These are phyloP conservation scores for Orientallactaga bullata DNA, from an alignment of 2,113 vertebrate species.

Conservation along the genomic window DNA sequence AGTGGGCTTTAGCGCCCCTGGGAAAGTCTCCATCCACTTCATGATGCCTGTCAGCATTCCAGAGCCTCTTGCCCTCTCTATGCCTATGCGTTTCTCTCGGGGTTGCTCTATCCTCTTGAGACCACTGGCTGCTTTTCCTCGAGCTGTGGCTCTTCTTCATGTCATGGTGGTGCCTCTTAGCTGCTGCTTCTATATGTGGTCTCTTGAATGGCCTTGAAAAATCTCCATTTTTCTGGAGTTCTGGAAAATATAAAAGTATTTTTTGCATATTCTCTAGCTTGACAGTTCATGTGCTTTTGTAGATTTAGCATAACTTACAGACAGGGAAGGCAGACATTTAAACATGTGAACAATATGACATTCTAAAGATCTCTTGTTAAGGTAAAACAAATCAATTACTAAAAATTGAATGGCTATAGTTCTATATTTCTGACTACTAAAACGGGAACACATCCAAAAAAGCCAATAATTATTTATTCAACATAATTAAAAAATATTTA, in stretches of 20 bases:
- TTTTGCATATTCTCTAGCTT: constrained; percentile 31
- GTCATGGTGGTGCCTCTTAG: neutral
- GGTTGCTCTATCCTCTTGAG: constrained; percentile 18
- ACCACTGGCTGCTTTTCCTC: constrained; percentile 61
- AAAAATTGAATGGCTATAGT: neutral
- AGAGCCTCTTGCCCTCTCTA: constrained; percentile 21
- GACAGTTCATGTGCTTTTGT: neutral
- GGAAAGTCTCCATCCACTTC: constrained; percentile 81
- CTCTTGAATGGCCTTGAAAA: constrained; percentile 75
- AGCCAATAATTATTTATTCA: neutral
- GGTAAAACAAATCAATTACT: constrained; percentile 49
- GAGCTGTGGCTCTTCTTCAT: constrained; percentile 68
- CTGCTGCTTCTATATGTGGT: neutral
- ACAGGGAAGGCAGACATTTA: constrained; percentile 23
- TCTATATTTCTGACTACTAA: constrained; percentile 11
- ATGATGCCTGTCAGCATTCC: neutral
- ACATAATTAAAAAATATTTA: neutral
- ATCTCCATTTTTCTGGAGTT: constrained; percentile 86
- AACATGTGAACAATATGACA: neutral
- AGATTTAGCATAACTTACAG: constrained; percentile 30
- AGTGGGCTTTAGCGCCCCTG: constrained; percentile 65
- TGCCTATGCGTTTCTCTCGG: constrained; percentile 29
- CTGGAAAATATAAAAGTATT: constrained; percentile 83
- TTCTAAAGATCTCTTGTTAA: constrained; percentile 28
- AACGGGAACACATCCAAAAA: constrained; percentile 7